A percentile compares a stretch with the other conserved stretches of the same genome.
Conservation (phyloP, 2,113 vertebrate genomes). For the Ardeotis arabs region DNA sequence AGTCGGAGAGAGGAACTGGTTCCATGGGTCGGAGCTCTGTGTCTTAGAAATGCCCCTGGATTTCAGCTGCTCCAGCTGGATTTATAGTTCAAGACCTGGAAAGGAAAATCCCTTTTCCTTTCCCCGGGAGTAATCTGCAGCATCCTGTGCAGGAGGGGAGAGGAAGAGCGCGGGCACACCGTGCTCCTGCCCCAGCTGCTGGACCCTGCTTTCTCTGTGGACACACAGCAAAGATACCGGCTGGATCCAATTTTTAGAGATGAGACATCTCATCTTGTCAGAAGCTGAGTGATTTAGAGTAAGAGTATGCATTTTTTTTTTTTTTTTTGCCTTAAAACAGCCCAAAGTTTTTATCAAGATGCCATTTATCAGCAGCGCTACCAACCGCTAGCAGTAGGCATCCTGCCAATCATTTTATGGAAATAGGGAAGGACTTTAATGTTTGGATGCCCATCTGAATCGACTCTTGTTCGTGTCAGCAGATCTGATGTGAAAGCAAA, state of each 20-base stretch:
- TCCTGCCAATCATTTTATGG: slow-evolving; percentile 68
- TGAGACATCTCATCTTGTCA: slow-evolving; percentile 51
- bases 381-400: slow-evolving; percentile 32
- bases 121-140: neutral
- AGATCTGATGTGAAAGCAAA: slow-evolving; percentile 78
- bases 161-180: neutral
- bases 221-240: neutral
- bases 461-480: slow-evolving; percentile 73
- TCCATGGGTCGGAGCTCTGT: neutral
- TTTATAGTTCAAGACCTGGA: neutral
- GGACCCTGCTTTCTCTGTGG: neutral
- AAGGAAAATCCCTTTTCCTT: neutral
- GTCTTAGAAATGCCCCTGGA: neutral
- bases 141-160: neutral
- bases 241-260: slow-evolving; percentile 3
- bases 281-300: slow-evolving; percentile 35
- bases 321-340: neutral
- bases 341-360: slow-evolving; percentile 58
- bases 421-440: slow-evolving; percentile 66
- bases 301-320: neutral
- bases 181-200: neutral
- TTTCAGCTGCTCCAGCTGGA: neutral
- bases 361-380: slow-evolving; percentile 35
- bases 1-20: neutral
- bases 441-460: slow-evolving; percentile 68